phyloP scores from a whole-genome alignment of 2,797 vertebrate species.

The Pterois miles region DNA sequence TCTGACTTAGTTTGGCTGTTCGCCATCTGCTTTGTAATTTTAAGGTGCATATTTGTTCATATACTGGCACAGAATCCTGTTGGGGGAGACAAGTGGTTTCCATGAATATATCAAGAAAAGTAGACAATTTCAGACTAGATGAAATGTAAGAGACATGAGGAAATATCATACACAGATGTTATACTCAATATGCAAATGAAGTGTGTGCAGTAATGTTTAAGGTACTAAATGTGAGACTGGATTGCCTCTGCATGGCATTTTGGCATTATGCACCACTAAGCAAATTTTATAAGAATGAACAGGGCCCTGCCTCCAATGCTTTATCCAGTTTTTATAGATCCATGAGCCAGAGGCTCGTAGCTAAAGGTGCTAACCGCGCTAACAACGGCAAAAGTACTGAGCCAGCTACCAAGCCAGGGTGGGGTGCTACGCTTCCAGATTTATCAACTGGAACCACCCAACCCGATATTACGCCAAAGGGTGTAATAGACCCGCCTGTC shows the following conservation, averaged over 20 bases:
- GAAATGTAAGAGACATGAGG: not conserved
- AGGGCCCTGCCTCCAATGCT: no score
- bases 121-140: not conserved
- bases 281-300: no score
- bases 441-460: no score
- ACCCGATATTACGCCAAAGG: no score
- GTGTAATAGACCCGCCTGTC: no score
- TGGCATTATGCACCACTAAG: no score
- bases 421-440: no score
- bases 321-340: no score
- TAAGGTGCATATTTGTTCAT: constrained; percentile 46
- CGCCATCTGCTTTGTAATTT: constrained; percentile 54
- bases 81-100: constrained; percentile 18
- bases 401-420: no score
- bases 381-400: no score
- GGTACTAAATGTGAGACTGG: not conserved
- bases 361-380: no score
- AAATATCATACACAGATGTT: not conserved
- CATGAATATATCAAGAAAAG: constrained; percentile 22
- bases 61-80: not conserved
- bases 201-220: not conserved
- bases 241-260: not conserved
- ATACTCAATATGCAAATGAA: constrained; percentile 4
- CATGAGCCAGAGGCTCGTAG: no score
- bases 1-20: constrained; percentile 43